A percentile compares a stretch with the other conserved stretches of the same genome.
Conservation (phyloP, 2,888 invertebrate species). For the Sthenelais limicola region DNA sequence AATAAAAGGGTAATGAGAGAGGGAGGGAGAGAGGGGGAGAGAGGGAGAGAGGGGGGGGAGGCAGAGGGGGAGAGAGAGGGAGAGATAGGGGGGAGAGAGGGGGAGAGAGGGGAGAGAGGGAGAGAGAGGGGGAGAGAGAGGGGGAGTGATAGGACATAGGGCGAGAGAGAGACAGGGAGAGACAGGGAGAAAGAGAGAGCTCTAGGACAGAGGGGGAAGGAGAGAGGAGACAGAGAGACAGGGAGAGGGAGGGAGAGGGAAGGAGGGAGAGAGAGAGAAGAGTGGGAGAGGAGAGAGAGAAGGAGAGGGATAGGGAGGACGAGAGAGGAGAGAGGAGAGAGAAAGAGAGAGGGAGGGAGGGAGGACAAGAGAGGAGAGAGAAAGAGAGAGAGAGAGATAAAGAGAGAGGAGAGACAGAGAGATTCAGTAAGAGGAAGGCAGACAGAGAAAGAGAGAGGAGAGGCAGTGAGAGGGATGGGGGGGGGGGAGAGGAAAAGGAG, state of each 20-base stretch:
- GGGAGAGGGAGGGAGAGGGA: neutral
- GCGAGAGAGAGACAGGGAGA: neutral
- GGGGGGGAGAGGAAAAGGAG: too few relatives aligned
- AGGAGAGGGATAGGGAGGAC: neutral
- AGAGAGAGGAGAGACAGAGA: too few relatives aligned
- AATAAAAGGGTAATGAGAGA: too few relatives aligned
- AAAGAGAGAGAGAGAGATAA: too few relatives aligned
- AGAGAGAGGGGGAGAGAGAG: neutral
- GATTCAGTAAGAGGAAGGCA: neutral
- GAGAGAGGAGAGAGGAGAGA: constrained; percentile 11
- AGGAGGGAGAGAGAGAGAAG: neutral
- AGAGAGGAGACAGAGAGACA: neutral
- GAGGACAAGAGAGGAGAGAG: too few relatives aligned
- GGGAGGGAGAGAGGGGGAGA: constrained; percentile 31
- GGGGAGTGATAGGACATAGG: neutral
- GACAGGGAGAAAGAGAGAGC: neutral
- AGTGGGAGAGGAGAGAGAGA: neutral
- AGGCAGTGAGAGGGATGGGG: neutral
- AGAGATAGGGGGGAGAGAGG: constrained; percentile 4
- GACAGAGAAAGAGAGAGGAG: constrained; percentile 3
- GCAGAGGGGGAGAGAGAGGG: constrained; percentile 28
- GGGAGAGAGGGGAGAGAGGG: neutral
- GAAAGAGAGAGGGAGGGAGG: too few relatives aligned
- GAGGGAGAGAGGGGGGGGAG: constrained; percentile 38
- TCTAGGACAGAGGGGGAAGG: neutral